Evolutionary conservation across 2,797 vertebrate species (phyloP).

Genomic region (Peromyscus aztecus): DNA sequence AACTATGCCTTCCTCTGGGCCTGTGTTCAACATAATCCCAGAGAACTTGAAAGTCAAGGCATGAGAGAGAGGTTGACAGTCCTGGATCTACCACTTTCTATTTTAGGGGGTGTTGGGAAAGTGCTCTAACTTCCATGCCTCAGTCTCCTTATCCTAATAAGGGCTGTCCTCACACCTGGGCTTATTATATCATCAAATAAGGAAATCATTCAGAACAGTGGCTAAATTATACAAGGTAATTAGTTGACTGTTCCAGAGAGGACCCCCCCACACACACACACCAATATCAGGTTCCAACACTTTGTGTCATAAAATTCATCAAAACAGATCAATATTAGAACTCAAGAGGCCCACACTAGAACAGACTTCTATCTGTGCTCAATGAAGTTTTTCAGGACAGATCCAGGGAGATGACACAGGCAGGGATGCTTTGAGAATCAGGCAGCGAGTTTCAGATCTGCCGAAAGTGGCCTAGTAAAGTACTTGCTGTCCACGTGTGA

Average conservation of each 20-base stretch:
- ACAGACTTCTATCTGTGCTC: not conserved
- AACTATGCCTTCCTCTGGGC: not conserved
- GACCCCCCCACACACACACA: not conserved
- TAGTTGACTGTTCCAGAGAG: not conserved
- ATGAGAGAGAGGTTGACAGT: not conserved
- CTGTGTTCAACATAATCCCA: not conserved
- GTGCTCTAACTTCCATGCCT: not conserved
- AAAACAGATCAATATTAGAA: not conserved
- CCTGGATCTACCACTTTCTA: not conserved
- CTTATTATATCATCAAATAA: constrained; percentile 10
- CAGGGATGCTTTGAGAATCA: not conserved
- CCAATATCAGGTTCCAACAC: not conserved
- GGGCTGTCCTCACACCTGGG: not conserved
- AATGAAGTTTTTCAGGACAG: not conserved
- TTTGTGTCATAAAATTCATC: constrained; percentile 17
- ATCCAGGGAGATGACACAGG: not conserved
- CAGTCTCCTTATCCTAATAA: constrained; percentile 5
- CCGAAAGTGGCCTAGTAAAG: not conserved
- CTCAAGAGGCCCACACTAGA: not conserved
- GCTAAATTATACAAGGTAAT: not conserved
- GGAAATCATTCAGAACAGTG: not conserved
- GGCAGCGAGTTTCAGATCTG: not conserved
- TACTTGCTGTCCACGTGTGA: not conserved
- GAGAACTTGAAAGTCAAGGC: not conserved
- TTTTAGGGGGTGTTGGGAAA: not conserved